phyloP scores from a whole-genome alignment of 2,113 vertebrate genomes.

The Hemicordylus capensis region DNA sequence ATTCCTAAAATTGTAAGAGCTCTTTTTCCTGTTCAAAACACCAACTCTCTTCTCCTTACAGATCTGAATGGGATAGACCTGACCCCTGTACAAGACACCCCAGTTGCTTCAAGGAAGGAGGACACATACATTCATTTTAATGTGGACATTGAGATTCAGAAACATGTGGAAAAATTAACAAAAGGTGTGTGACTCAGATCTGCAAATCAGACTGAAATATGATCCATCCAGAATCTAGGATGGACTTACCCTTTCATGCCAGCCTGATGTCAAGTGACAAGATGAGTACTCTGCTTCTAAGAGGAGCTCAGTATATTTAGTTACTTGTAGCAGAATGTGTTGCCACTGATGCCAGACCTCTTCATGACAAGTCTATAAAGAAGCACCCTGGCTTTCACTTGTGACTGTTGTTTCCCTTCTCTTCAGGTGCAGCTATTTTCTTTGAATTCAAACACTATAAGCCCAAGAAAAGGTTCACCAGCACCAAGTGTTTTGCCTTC shows the following conservation, averaged over 20 bases:
- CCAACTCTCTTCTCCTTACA: conserved; percentile 60
- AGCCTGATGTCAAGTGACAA: not conserved
- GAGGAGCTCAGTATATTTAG: not conserved
- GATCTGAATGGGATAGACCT: conserved; percentile 94
- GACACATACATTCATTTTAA: conserved; percentile 96
- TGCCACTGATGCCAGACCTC: not conserved
- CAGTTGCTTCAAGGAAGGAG: conserved; percentile 92
- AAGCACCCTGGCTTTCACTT: not conserved
- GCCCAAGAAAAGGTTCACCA: conserved; percentile 97
- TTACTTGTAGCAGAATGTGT: not conserved
- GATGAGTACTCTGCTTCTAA: not conserved
- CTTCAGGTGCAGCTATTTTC: conserved; percentile 95
- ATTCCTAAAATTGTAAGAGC: not conserved
- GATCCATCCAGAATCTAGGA: not conserved
- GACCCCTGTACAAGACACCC: conserved; percentile 94
- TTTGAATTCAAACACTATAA: conserved; percentile 99
- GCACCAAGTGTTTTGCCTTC: conserved; percentile 98
- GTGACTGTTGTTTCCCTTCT: not conserved
- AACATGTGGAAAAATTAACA: conserved; percentile 93
- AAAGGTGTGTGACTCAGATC: conserved; percentile 83
- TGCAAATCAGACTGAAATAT: not conserved
- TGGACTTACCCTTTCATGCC: not conserved
- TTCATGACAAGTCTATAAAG: not conserved
- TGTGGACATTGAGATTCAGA: conserved; percentile 96
- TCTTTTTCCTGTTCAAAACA: not conserved